Evolutionary conservation across 2,797 vertebrate genomes (phyloP).

Genomic region (Vespertilio murinus): DNA sequence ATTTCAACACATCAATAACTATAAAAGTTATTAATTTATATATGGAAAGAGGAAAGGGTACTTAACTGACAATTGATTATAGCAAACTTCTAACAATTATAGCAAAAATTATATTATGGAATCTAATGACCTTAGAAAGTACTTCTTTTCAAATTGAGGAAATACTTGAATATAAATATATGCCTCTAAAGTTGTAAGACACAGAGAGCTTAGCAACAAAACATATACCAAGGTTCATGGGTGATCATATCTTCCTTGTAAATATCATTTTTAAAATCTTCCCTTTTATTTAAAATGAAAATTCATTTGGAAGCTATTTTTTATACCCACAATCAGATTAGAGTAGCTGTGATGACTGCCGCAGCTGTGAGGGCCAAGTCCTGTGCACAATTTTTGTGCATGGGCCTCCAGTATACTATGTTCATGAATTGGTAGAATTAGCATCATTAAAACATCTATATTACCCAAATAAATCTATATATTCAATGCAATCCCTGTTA

Average conservation of each 20-base stretch:
- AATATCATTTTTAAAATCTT: constrained; percentile 9
- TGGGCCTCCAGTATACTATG: no score
- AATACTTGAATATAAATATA: constrained; percentile 15
- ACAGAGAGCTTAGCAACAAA: background rate
- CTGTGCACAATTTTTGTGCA: no score
- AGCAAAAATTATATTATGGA: background rate
- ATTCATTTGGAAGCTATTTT: background rate
- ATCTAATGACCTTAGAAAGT: constrained; percentile 24
- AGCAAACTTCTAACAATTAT: constrained; percentile 46
- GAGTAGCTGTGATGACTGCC: no score
- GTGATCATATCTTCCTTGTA: background rate
- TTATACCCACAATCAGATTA: background rate
- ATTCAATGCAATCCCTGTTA: no score
- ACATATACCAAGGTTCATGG: background rate
- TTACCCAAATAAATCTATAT: no score
- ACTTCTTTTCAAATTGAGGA: constrained; percentile 3
- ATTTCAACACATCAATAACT: constrained; percentile 56
- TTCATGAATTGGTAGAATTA: no score
- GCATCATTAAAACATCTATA: no score
- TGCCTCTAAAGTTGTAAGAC: background rate
- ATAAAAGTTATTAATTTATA: constrained; percentile 34
- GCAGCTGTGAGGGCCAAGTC: no score
- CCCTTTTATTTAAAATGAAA: background rate
- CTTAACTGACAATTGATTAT: constrained; percentile 46
- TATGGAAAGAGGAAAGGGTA: background rate